These are phyloP conservation scores for Ctenopoma multispine DNA, from an alignment of 2,797 vertebrate species.

Conservation along the genomic window DNA sequence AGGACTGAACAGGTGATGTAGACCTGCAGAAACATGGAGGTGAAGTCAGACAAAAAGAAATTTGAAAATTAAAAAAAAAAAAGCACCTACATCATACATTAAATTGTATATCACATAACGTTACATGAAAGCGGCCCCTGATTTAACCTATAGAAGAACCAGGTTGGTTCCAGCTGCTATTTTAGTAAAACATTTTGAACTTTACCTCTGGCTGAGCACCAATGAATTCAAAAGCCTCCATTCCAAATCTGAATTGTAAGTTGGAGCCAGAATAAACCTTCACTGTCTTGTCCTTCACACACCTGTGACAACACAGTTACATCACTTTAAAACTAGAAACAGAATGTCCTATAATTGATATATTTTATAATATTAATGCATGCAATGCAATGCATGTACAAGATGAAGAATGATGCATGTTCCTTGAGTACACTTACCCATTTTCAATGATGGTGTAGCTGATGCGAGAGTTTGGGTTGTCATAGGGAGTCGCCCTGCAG, in stretches of 20 bases:
- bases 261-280: slow-evolving; percentile 48
- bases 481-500: slow-evolving; percentile 68
- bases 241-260: slow-evolving; percentile 63
- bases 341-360: too few species aligned
- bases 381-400: too few species aligned
- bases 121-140: too few species aligned
- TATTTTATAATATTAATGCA: too few species aligned
- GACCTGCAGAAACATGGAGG: slow-evolving; percentile 54
- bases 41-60: too few species aligned
- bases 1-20: slow-evolving; percentile 73
- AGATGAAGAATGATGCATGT: neutral
- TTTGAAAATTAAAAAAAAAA: too few species aligned
- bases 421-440: slow-evolving; percentile 49
- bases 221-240: slow-evolving; percentile 76
- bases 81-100: too few species aligned
- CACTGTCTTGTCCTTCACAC: slow-evolving; percentile 59
- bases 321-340: neutral
- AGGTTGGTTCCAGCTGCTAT: too few species aligned
- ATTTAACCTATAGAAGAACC: too few species aligned
- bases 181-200: too few species aligned
- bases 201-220: slow-evolving; percentile 43
- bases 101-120: too few species aligned
- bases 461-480: slow-evolving; percentile 61
- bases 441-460: slow-evolving; percentile 69
- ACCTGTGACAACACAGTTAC: slow-evolving; percentile 43